Percentiles rank a stretch among this genome's conserved stretches.
phyloP scores from a whole-genome alignment of 1,140 invertebrate genomes.

The Steinernema feltiae region DNA sequence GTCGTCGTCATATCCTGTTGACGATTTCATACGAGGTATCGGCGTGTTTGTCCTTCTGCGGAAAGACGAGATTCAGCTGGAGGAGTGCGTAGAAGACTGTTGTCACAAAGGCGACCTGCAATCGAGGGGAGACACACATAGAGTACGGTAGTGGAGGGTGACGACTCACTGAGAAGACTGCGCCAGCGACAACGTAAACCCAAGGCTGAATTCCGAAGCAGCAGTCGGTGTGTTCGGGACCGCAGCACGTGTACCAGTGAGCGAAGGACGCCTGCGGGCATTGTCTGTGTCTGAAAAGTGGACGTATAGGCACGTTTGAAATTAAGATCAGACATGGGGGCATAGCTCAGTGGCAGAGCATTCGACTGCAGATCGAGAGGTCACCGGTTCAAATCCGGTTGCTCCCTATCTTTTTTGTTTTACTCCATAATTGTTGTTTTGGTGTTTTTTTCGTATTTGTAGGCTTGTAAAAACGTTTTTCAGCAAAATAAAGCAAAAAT shows the following conservation, averaged over 20 bases:
- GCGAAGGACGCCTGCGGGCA: neutral
- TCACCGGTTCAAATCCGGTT: too few species aligned
- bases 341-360: neutral
- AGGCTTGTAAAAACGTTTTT: too few species aligned
- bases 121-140: neutral
- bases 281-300: slow-evolving; percentile 3
- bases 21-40: slow-evolving; percentile 7
- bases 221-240: neutral
- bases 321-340: neutral
- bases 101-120: neutral
- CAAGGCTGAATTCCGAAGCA: slow-evolving; percentile 3
- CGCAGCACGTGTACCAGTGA: slow-evolving; percentile 13
- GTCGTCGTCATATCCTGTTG: neutral
- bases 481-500: too few species aligned
- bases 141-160: neutral
- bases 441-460: too few species aligned
- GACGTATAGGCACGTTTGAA: neutral
- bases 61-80: neutral
- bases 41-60: neutral
- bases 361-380: neutral
- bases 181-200: neutral
- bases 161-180: neutral
- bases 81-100: neutral
- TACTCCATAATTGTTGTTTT: too few species aligned
- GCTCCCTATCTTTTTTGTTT: too few species aligned